Percentiles rank a stretch among this genome's conserved stretches.
Conservation (phyloP, 2,113 vertebrate genomes). For the Pollimyrus isidori region DNA sequence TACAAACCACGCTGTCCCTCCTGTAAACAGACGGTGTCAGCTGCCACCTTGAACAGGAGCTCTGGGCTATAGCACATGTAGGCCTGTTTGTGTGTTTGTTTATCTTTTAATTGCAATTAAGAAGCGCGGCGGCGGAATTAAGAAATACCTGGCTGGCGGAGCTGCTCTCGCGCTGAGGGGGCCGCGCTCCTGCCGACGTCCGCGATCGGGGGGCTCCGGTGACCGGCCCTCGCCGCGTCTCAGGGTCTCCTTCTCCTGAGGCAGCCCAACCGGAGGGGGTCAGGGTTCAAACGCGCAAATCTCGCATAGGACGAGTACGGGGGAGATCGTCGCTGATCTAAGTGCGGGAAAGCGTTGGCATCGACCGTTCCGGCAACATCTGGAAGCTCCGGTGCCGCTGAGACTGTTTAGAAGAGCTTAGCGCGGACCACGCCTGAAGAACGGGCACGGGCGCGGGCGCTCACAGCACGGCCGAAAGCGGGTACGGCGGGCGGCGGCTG, state of each 20-base stretch:
- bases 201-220: not conserved
- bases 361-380: not conserved
- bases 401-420: not conserved
- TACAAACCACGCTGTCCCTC: conserved; percentile 38
- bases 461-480: not conserved
- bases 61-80: conserved; percentile 47
- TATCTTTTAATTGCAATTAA: conserved; percentile 7
- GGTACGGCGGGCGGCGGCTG: no score
- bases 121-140: not conserved
- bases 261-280: not conserved
- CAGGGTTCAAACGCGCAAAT: not conserved
- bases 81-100: conserved; percentile 41
- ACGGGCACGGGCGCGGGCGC: not conserved
- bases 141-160: not conserved
- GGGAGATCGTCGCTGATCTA: not conserved
- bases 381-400: not conserved
- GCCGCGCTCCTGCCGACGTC: not conserved
- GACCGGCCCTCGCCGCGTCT: not conserved
- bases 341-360: not conserved
- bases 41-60: conserved; percentile 45
- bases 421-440: not conserved
- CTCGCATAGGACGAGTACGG: not conserved
- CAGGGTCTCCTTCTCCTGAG: not conserved
- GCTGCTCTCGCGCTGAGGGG: not conserved
- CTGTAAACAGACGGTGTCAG: conserved; percentile 56